Base-by-base conservation (phyloP, 92 coral and sea anemone genomes). In the Phenganax stokvisi region DNA sequence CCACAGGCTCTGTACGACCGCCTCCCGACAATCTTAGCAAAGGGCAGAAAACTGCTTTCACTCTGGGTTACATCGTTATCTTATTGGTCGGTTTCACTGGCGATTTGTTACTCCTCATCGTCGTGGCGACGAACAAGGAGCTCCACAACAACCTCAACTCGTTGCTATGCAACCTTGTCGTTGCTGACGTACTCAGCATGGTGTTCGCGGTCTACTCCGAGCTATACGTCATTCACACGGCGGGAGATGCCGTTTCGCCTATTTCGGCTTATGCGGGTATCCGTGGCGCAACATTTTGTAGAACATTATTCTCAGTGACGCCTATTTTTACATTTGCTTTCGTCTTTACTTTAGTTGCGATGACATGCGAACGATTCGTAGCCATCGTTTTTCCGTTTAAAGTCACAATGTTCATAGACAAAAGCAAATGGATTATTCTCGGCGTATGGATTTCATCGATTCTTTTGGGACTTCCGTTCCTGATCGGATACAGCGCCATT, bases 101-200 rank as follows among this genome's bases (percentile, higher is more conserved):
- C 0, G 53, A 65, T 51, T 16, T 79, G 20, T 60, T 79, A 5
- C 47, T 79, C 30, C 52, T 79, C 56, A 8, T 64, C 31, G 74
- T 68, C 31, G 54, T 79, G 27, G 56, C 57, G 9, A 63, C 30
- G 8, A 79, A 28, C 83, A 63, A 79, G 20, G 74, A 79, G 27
- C 27, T 79, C 9, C 74, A 52, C 61, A 79, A 44, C 51, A 64
- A 79, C 51, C 37, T 65, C 60, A 79, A 79, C 62, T 63, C 28
- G 31, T 68, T 79, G 56, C 53, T 79, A 25, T 79, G 83, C 51
- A 51, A 79, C 74, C 37, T 64, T 0, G 83, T 68, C 59, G 31
- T 79, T 10, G 74, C 61, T 65, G 83, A 79, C 74, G 55, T 65
- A 10, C 12, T 79, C 15, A 72, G 73, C 83, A 79, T 79, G 73